Evolutionary conservation across 2,113 vertebrate genomes (phyloP).

Genomic region (Plecturocebus donacophilus): DNA sequence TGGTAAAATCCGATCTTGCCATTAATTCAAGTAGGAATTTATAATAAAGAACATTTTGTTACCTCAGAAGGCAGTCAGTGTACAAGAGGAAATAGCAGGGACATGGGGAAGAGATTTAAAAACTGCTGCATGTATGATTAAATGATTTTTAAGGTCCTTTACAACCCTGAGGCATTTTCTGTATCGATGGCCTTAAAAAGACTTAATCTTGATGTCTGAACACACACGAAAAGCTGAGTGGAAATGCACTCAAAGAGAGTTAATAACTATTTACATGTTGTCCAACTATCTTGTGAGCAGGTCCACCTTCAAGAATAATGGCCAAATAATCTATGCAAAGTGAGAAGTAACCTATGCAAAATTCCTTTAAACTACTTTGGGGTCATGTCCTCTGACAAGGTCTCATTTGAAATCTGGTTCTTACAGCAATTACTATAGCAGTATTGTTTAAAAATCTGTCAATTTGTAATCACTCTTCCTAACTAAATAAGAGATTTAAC

Average conservation of each 20-base stretch:
- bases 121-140: neutral
- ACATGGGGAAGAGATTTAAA: neutral
- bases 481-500: slow-evolving; percentile 11
- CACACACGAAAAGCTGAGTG: neutral
- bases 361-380: neutral
- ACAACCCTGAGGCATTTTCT: neutral
- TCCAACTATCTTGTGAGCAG: neutral
- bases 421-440: neutral
- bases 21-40: slow-evolving; percentile 1
- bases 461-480: neutral
- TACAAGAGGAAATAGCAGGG: neutral
- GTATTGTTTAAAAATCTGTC: neutral
- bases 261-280: neutral
- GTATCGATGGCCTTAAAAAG: neutral
- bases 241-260: neutral
- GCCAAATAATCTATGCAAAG: slow-evolving; percentile 17
- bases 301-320: neutral
- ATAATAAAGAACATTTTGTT: neutral
- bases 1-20: neutral
- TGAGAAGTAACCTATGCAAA: neutral
- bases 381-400: neutral
- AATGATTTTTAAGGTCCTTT: neutral
- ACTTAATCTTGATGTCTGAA: neutral
- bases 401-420: neutral
- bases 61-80: neutral